Conservation (phyloP, 2,888 invertebrate genomes). For the Apantesis nais region DNA sequence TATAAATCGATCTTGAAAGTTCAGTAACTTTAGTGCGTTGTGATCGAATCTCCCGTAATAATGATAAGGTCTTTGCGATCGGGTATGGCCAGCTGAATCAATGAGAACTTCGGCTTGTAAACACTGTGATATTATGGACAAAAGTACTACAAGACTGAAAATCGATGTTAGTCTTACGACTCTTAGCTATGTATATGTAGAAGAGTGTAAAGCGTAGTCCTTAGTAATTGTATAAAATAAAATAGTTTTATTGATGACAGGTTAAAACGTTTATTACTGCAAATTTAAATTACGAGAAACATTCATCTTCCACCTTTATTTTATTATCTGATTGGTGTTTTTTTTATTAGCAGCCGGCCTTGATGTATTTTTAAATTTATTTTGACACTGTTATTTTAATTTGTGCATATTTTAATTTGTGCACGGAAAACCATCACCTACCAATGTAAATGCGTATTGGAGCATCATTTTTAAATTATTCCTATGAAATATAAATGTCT, state of each 20-base stretch:
- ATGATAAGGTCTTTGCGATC: conserved; percentile 29
- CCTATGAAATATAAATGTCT: too few species aligned
- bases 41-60: not conserved
- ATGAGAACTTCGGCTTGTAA: conserved; percentile 35
- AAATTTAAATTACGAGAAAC: not conserved
- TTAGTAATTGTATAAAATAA: conserved; percentile 8
- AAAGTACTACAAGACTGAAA: not conserved
- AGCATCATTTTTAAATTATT: not conserved
- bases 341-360: not conserved
- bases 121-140: conserved; percentile 5
- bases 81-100: conserved; percentile 64
- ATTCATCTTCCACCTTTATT: not conserved
- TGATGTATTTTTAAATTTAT: too few species aligned
- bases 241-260: not conserved
- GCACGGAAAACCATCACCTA: too few species aligned
- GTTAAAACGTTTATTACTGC: not conserved
- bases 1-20: not conserved
- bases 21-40: not conserved
- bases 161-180: conserved; percentile 1
- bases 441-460: not conserved
- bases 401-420: too few species aligned
- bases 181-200: conserved; percentile 4
- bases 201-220: conserved; percentile 12
- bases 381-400: too few species aligned
- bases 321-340: not conserved